Percentiles rank a stretch among this genome's conserved stretches.
Conservation (phyloP, 2,113 vertebrate species). For the Okapia johnstoni region DNA sequence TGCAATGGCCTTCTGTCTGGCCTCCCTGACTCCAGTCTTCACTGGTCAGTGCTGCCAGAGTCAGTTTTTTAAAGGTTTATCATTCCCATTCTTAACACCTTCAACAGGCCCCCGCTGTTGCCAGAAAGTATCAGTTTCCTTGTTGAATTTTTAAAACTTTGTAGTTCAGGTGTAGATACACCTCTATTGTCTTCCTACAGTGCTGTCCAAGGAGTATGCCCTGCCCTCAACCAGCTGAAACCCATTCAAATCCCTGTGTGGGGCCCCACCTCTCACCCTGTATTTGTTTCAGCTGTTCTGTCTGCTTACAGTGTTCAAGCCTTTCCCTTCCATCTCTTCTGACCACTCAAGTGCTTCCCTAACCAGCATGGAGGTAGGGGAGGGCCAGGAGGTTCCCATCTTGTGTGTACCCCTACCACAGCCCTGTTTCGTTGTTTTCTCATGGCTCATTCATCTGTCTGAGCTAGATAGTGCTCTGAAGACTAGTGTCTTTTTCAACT, state of each 20-base stretch:
- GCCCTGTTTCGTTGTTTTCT: accelerated
- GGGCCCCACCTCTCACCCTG: neutral
- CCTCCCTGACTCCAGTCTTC: neutral
- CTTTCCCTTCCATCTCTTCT: neutral
- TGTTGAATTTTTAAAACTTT: neutral
- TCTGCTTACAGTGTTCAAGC: accelerated
- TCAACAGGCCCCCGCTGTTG: neutral
- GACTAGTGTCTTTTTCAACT: neutral
- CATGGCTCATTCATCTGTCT: accelerated
- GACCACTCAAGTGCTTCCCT: neutral
- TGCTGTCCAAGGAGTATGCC: too few relatives aligned
- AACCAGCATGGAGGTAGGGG: too few relatives aligned
- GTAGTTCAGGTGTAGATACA: neutral
- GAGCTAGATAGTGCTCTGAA: neutral
- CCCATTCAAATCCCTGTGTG: neutral
- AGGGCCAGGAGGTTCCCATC: neutral
- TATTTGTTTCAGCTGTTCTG: neutral
- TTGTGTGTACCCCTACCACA: accelerated
- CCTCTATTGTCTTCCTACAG: neutral
- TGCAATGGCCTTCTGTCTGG: neutral
- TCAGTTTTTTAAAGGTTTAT: neutral
- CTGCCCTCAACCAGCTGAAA: neutral
- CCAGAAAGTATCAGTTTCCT: neutral
- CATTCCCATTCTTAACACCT: neutral
- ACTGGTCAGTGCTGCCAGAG: neutral